These are phyloP conservation scores for Syrmaticus mikado DNA, from an alignment of 2,113 vertebrate genomes.

Conservation along the genomic window DNA sequence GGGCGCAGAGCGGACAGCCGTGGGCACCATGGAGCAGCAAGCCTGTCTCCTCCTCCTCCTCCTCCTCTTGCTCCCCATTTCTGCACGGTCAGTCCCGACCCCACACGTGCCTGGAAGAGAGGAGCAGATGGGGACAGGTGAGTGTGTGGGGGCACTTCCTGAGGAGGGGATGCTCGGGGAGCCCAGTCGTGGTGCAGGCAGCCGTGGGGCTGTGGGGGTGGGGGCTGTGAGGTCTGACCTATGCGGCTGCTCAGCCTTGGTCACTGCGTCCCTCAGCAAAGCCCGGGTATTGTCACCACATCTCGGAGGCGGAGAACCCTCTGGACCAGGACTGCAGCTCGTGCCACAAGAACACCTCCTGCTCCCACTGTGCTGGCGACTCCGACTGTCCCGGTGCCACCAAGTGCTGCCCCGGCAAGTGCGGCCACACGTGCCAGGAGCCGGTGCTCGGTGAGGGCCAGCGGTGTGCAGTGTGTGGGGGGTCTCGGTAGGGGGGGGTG, in stretches of 20 bases:
- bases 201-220: rapidly evolving
- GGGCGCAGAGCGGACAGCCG: neutral
- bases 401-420: constrained; percentile 70
- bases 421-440: constrained; percentile 52
- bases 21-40: constrained; percentile 19
- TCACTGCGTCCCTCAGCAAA: neutral
- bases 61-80: neutral
- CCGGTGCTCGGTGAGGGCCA: constrained; percentile 49
- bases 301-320: neutral
- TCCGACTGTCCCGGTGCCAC: neutral
- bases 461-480: neutral
- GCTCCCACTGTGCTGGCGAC: neutral
- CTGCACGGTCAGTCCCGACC: rapidly evolving
- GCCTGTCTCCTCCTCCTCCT: neutral
- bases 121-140: neutral
- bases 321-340: neutral
- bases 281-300: constrained; percentile 55
- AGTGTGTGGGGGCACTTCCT: rapidly evolving
- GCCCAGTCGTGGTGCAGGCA: rapidly evolving
- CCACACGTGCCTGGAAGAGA: rapidly evolving
- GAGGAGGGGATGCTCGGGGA: neutral
- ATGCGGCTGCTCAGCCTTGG: neutral
- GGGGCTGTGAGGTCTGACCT: rapidly evolving
- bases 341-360: neutral
- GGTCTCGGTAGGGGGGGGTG: rapidly evolving